A percentile compares a stretch with the other conserved stretches of the same genome.
phyloP scores from a whole-genome alignment of 2,113 vertebrate species.

The Corythornis madagascariensis region DNA sequence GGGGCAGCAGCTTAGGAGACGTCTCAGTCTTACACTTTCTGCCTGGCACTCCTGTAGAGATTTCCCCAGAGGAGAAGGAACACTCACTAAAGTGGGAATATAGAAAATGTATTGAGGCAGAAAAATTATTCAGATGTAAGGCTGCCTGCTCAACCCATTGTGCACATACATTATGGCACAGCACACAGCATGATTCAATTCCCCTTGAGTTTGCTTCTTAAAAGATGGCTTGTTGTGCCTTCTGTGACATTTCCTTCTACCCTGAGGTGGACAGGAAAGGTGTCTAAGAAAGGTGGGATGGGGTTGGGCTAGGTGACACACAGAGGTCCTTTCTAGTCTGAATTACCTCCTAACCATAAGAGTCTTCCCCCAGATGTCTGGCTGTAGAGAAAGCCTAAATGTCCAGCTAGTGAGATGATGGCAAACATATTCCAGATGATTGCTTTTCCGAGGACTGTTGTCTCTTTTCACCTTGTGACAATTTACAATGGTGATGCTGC shows the following conservation, averaged over 20 bases:
- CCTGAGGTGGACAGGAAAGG: background rate
- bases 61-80: background rate
- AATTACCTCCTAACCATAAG: background rate
- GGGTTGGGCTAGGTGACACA: background rate
- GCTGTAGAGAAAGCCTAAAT: background rate
- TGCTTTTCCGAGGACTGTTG: background rate
- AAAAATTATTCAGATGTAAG: constrained; percentile 16
- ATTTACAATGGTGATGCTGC: fast-evolving
- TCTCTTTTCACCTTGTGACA: background rate
- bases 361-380: background rate
- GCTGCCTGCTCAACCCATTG: background rate
- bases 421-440: background rate
- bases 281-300: background rate
- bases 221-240: background rate
- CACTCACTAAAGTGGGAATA: background rate
- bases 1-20: background rate
- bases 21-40: background rate
- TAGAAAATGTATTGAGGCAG: background rate
- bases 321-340: background rate
- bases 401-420: background rate
- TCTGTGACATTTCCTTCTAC: background rate
- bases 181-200: background rate
- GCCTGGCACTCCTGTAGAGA: background rate
- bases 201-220: background rate
- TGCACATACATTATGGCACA: background rate